phyloP scores from a whole-genome alignment of 2,888 invertebrate genomes.

The Sepioteuthis lessoniana region DNA sequence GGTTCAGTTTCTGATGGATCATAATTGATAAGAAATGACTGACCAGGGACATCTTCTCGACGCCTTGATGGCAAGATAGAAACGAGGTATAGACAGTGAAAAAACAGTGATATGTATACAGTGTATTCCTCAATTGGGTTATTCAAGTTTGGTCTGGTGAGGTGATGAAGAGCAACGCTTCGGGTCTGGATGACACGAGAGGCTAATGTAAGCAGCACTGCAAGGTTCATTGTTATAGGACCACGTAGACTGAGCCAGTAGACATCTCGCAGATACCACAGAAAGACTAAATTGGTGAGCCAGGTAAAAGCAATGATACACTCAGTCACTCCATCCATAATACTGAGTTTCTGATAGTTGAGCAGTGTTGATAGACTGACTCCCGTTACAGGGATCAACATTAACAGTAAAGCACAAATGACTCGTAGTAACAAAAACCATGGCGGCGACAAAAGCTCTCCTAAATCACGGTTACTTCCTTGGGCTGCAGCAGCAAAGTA shows the following conservation, averaged over 20 bases:
- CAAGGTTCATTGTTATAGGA: slow-evolving; percentile 81
- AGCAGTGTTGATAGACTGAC: slow-evolving; percentile 75
- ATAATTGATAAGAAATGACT: slow-evolving; percentile 56
- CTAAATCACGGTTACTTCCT: slow-evolving; percentile 80
- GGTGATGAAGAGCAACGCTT: slow-evolving; percentile 77
- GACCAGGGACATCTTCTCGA: slow-evolving; percentile 55
- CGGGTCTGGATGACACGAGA: slow-evolving; percentile 83
- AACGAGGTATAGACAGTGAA: slow-evolving; percentile 83
- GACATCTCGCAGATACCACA: slow-evolving; percentile 80
- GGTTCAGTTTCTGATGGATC: slow-evolving; percentile 60
- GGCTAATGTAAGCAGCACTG: slow-evolving; percentile 83
- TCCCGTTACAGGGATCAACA: slow-evolving; percentile 82
- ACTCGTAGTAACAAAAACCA: slow-evolving; percentile 62
- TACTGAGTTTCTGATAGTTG: slow-evolving; percentile 71
- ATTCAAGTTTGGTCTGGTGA: slow-evolving; percentile 55
- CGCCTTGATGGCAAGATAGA: slow-evolving; percentile 80
- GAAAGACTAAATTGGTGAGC: slow-evolving; percentile 87
- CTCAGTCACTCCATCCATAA: slow-evolving; percentile 83
- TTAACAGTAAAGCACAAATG: slow-evolving; percentile 79
- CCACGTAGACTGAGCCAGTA: slow-evolving; percentile 79
- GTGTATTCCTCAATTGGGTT: slow-evolving; percentile 63
- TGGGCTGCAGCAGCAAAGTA: slow-evolving; percentile 85
- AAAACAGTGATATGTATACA: slow-evolving; percentile 66
- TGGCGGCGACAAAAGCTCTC: slow-evolving; percentile 77
- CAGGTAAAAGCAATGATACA: slow-evolving; percentile 85